A percentile compares a stretch with the other conserved stretches of the same genome.
phyloP scores from a whole-genome alignment of 2,888 invertebrate species.

The Gastracanthus pulcherrimus region DNA sequence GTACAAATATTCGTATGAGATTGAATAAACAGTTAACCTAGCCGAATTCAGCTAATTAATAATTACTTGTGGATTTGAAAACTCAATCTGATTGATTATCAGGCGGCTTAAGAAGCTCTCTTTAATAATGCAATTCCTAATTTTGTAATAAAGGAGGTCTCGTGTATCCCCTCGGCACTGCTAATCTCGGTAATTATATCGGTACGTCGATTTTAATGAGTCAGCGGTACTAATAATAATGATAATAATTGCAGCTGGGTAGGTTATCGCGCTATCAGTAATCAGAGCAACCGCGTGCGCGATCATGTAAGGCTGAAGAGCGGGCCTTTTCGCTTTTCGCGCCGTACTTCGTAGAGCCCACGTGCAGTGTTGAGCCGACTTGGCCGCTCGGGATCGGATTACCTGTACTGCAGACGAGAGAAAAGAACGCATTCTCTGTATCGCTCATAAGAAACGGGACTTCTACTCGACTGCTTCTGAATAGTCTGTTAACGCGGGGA shows the following conservation, averaged over 20 bases:
- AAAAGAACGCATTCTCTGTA: slow-evolving; percentile 30
- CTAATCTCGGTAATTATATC: slow-evolving; percentile 31
- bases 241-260: too few relatives aligned
- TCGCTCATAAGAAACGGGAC: slow-evolving; percentile 67
- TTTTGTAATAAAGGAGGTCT: slow-evolving; percentile 20
- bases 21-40: neutral
- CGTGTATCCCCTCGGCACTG: neutral
- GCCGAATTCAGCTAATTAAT: too few relatives aligned
- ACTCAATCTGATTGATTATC: neutral
- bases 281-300: neutral
- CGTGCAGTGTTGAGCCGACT: slow-evolving; percentile 1
- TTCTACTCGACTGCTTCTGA: slow-evolving; percentile 72
- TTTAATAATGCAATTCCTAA: slow-evolving; percentile 9
- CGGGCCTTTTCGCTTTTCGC: neutral
- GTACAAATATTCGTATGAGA: slow-evolving; percentile 20
- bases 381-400: slow-evolving; percentile 52
- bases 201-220: slow-evolving; percentile 9
- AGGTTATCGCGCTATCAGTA: slow-evolving; percentile 1
- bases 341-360: too few relatives aligned
- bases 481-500: slow-evolving; percentile 67
- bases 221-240: too few relatives aligned
- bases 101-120: neutral
- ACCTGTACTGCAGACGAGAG: slow-evolving; percentile 43
- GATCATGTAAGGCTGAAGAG: neutral
- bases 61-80: too few relatives aligned